Evolutionary conservation across 2,888 invertebrate genomes (phyloP), one percentile per base, ranked within the genome.

Genomic region (Cataglyphis livida): DNA sequence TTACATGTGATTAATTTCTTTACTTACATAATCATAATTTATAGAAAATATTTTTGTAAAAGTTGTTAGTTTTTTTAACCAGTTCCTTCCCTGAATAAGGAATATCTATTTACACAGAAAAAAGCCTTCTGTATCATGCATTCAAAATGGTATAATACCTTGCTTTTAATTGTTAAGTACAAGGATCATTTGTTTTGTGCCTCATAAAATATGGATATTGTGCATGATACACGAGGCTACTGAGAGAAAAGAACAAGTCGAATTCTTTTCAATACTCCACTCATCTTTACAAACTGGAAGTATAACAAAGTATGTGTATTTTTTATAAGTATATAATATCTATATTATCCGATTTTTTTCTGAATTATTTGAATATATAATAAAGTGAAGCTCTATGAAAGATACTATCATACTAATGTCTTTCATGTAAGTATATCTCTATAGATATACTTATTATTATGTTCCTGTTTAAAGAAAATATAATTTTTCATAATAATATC

Each of bases 101-200:
- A 51, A n/a, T 64, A 78, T 82, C 54, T 91, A 91, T 91, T 87
- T 91, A 90, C 90, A 91, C 66, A 84, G 64, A 51, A 83, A 86
- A 81, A 79, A 82, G 85, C 79, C 86, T 90, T 89, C 62, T 85
- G 87, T 85, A 88, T 82, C 85, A 85, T 74, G 81, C 82, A 64
- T 82, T 76, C 25, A 64, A 61, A 68, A 75, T 62, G 71, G 79
- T 84, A 64, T 86, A 84, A 87, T 85, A 88, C 87, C 89, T 90
- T 91, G 85, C 84, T 89, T 85, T 81, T 84, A 71, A 84, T 81
- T 81, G 81, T 92, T 92, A 92, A 92, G 92, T 92, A 92, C 91
- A 91, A 92, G 88, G 84, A 88, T 88, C 73, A 62, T 25, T 82
- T 88, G 54, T 51, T 12, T 89, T 73, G 65, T 83, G 84, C 73